Percentiles rank a stretch among this genome's conserved stretches.
phyloP scores from a whole-genome alignment of 2,888 invertebrate species.

The Noctuana brunneofusca region DNA sequence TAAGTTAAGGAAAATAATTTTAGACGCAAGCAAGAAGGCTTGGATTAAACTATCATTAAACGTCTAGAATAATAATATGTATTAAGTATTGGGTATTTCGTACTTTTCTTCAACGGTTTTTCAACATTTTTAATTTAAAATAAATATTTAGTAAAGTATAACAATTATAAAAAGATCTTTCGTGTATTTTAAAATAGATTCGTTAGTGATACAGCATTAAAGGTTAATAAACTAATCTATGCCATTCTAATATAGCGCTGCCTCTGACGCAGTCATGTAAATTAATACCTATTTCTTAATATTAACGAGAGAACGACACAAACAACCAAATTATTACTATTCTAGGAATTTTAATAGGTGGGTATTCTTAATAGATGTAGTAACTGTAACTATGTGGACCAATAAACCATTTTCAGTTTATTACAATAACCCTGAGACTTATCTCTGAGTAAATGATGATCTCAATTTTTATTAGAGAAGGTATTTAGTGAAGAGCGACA shows the following conservation, averaged over 20 bases:
- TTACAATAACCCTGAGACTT: constrained; percentile 19
- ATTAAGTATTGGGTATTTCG: too few species aligned
- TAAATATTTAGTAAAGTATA: too few species aligned
- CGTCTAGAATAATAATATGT: too few species aligned
- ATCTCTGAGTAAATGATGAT: constrained; percentile 24
- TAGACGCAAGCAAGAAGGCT: too few species aligned
- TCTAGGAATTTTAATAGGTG: constrained; percentile 11
- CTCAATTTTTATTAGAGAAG: constrained; percentile 19
- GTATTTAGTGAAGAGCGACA: not conserved
- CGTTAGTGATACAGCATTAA: not conserved
- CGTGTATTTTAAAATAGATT: too few species aligned
- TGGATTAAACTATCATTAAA: too few species aligned
- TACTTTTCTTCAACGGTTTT: too few species aligned
- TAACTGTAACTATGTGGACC: not conserved
- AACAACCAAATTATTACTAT: constrained; percentile 7
- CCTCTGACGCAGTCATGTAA: not conserved
- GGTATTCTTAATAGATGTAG: constrained; percentile 10
- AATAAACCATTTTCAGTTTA: constrained; percentile 8
- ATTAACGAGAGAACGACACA: constrained; percentile 4
- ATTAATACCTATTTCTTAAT: constrained; percentile 25
- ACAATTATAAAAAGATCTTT: too few species aligned
- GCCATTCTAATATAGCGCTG: not conserved
- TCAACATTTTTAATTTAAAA: too few species aligned
- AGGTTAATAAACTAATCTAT: constrained; percentile 13
- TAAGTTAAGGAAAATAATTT: too few species aligned